phyloP scores from a whole-genome alignment of 2,797 vertebrate genomes.

The Hydrophis major region DNA sequence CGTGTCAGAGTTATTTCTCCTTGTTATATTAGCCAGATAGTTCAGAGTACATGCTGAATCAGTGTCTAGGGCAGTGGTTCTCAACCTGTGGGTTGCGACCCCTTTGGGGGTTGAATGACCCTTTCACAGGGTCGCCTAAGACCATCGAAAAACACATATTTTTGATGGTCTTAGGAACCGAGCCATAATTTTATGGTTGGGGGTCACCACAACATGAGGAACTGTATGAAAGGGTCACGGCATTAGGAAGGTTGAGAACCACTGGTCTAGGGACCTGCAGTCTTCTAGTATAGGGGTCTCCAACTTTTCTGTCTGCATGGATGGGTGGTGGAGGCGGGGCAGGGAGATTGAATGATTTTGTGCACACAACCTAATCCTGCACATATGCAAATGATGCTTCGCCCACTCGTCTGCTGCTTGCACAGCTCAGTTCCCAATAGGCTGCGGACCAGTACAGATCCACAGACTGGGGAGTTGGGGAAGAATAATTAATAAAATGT shows the following conservation, averaged over 20 bases:
- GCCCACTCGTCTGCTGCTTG: not conserved
- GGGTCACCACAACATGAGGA: too few species aligned
- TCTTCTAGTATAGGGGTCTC: not conserved
- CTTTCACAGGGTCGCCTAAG: too few species aligned
- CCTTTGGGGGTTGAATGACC: too few species aligned
- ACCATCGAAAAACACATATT: too few species aligned
- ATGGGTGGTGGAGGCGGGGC: fast-evolving
- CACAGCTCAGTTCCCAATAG: not conserved
- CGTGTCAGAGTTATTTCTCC: not conserved
- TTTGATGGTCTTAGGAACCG: too few species aligned
- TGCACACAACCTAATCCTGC: not conserved
- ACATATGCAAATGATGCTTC: not conserved
- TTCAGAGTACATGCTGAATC: not conserved
- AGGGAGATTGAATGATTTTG: not conserved
- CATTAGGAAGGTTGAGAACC: too few species aligned
- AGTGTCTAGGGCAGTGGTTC: not conserved
- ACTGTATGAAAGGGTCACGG: too few species aligned
- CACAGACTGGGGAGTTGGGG: not conserved
- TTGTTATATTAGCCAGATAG: not conserved
- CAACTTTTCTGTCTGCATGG: not conserved
- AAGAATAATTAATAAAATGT: not conserved
- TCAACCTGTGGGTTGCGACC: too few species aligned
- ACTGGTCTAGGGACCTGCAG: not conserved
- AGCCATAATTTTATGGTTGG: too few species aligned
- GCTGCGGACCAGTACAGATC: not conserved